These are phyloP conservation scores for Asteroscopus sphinx DNA, from an alignment of 2,888 invertebrate genomes.

Conservation along the genomic window DNA sequence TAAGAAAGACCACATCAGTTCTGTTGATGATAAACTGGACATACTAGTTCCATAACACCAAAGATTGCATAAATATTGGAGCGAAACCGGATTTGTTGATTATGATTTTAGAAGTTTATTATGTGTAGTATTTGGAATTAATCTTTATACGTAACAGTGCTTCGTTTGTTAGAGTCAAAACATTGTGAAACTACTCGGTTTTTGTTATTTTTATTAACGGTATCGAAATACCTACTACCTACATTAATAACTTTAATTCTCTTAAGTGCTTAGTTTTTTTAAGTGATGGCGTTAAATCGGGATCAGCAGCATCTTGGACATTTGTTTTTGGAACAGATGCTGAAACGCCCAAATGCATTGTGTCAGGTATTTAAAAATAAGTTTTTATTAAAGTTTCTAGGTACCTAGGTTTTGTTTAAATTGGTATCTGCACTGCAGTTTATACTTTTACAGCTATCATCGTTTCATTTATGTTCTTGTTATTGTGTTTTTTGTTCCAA, in stretches of 20 bases:
- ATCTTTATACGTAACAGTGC: conserved; percentile 25
- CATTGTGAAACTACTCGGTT: too few species aligned
- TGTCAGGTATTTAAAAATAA: conserved; percentile 53
- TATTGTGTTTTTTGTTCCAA: too few species aligned
- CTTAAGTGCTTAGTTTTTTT: background rate
- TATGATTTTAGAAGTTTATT: conserved; percentile 24
- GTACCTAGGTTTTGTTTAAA: background rate
- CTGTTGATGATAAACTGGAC: conserved; percentile 20
- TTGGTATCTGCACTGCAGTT: background rate
- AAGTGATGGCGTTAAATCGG: conserved; percentile 10
- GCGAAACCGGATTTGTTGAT: conserved; percentile 34
- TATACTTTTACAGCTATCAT: background rate
- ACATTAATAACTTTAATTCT: background rate
- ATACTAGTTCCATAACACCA: conserved; percentile 22
- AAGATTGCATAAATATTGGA: conserved; percentile 18
- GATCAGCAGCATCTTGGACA: conserved; percentile 65
- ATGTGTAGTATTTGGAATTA: background rate
- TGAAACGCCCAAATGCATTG: conserved; percentile 60
- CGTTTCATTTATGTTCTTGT: too few species aligned
- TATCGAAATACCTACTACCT: too few species aligned
- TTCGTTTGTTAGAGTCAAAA: conserved; percentile 14
- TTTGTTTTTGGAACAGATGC: conserved; percentile 63
- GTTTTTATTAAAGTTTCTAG: background rate
- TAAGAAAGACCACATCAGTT: background rate
- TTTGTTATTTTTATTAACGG: too few species aligned